Percentiles rank a stretch among this genome's conserved stretches.
phyloP scores from a whole-genome alignment of 2,797 vertebrate species.

The Tragelaphus eurycerus region DNA sequence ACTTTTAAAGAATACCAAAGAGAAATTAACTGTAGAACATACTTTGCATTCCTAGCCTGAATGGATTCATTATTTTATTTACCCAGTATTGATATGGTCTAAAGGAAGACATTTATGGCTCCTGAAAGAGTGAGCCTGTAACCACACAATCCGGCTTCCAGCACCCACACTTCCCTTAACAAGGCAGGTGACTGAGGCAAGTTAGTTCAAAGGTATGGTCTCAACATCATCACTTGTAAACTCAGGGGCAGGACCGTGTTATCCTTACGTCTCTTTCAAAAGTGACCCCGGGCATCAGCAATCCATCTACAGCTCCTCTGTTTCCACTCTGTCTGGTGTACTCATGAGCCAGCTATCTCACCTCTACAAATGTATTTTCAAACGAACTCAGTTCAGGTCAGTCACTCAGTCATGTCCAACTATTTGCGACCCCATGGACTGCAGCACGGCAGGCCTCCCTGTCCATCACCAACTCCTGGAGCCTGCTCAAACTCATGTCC shows the following conservation, averaged over 20 bases:
- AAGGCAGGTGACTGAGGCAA: neutral
- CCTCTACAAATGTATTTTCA: neutral
- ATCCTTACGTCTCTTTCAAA: neutral
- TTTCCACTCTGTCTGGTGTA: neutral
- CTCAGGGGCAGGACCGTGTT: neutral
- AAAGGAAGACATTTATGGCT: neutral
- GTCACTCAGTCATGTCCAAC: neutral
- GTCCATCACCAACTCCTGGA: neutral
- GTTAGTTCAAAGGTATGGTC: neutral
- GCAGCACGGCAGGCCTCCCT: neutral
- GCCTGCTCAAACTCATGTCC: neutral
- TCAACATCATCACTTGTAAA: neutral
- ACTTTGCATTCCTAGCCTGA: neutral
- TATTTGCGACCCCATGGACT: neutral
- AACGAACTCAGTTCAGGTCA: neutral
- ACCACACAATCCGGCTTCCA: too few species aligned
- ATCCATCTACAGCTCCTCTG: too few species aligned
- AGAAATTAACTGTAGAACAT: neutral
- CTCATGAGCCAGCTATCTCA: accelerated
- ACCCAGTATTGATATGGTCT: neutral
- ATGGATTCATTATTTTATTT: neutral
- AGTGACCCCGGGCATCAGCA: neutral
- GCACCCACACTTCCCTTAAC: neutral
- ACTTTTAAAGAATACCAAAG: neutral
- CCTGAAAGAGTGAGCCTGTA: neutral